Conservation (phyloP, 2,888 invertebrate species). For the Cephus rjabovi region DNA sequence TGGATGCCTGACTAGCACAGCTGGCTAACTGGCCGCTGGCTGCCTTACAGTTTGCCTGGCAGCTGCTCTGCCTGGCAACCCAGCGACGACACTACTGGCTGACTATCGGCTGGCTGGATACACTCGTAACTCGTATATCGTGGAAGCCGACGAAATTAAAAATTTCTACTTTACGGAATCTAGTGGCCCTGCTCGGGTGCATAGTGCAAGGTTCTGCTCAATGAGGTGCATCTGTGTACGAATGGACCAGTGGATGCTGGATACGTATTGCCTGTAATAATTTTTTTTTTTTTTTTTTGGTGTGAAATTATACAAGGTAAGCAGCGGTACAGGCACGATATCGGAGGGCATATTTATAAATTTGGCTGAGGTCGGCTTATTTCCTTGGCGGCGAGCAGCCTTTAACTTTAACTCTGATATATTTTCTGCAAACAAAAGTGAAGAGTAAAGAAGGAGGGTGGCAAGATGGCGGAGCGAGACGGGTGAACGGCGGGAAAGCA, state of each 20-base stretch:
- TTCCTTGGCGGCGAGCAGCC: conserved; percentile 44
- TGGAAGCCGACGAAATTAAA: conserved; percentile 61
- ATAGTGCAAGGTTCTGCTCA: no score
- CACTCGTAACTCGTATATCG: not conserved
- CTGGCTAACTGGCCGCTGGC: no score
- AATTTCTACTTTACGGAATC: conserved; percentile 55
- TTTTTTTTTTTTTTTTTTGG: no score
- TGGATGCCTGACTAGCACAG: no score
- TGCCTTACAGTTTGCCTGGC: no score
- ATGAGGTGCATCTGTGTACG: no score
- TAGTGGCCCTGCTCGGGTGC: no score
- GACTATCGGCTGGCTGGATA: no score
- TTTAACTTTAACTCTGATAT: conserved; percentile 63
- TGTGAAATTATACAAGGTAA: not conserved
- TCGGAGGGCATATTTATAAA: conserved; percentile 57
- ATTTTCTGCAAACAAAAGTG: conserved; percentile 46
- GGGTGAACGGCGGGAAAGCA: conserved; percentile 6
- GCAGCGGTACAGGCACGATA: conserved; percentile 28
- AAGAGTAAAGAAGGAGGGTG: conserved; percentile 18
- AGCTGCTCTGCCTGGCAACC: no score
- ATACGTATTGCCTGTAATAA: no score
- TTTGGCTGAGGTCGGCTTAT: conserved; percentile 45
- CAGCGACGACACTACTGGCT: no score
- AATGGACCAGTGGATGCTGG: no score
- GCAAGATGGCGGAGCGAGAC: conserved; percentile 26